phyloP scores from a whole-genome alignment of 2,888 invertebrate species.

The Sicus ferrugineus region DNA sequence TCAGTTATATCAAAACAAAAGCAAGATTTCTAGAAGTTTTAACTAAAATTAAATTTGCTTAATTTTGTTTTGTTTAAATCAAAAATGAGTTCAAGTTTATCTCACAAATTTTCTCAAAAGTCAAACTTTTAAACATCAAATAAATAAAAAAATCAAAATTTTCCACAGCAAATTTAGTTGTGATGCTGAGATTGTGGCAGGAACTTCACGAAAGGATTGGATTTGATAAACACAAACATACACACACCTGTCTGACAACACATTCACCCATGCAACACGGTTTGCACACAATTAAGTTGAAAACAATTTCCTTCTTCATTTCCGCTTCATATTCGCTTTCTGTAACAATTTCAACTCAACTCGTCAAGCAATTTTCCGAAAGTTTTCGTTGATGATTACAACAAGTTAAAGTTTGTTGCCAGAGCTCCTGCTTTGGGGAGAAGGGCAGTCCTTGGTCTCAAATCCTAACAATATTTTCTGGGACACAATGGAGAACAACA shows the following conservation, averaged over 20 bases:
- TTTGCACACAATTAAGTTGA: conserved; percentile 30
- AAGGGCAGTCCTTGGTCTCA: too few species aligned
- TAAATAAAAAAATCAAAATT: neutral
- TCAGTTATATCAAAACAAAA: neutral
- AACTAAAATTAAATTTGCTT: too few species aligned
- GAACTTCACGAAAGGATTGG: neutral
- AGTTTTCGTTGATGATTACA: conserved; percentile 23
- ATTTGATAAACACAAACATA: neutral
- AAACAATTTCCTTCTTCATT: conserved; percentile 33
- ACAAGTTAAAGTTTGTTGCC: neutral
- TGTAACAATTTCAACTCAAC: conserved; percentile 27
- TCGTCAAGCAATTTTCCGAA: conserved; percentile 27
- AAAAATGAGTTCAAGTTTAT: too few species aligned
- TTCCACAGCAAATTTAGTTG: neutral
- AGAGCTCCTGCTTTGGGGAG: neutral
- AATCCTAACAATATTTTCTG: neutral
- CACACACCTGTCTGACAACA: too few species aligned
- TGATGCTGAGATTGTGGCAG: neutral
- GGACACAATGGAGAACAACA: neutral
- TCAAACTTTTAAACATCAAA: neutral
- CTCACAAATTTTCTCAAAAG: too few species aligned
- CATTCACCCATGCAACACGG: neutral
- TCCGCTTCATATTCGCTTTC: conserved; percentile 33
- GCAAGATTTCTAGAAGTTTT: neutral
- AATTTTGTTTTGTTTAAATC: too few species aligned